phyloP scores from a whole-genome alignment of 1,140 invertebrate species.

The Hetaerina americana region DNA sequence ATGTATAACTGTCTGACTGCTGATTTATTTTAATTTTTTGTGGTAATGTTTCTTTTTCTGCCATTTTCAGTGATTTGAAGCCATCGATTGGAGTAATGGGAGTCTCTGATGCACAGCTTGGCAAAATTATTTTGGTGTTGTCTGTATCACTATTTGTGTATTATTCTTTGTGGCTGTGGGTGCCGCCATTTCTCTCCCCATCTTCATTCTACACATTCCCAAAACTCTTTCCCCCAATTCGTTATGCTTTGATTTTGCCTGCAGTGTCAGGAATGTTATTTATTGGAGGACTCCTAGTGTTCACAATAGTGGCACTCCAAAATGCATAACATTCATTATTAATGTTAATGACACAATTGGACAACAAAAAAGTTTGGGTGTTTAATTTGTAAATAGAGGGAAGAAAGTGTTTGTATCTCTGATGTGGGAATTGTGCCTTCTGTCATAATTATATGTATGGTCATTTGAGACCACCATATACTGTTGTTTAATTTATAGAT shows the following conservation, averaged over 20 bases:
- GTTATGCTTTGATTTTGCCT: constrained; percentile 43
- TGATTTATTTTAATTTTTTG: neutral
- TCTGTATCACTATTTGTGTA: constrained; percentile 41
- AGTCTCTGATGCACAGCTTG: constrained; percentile 18
- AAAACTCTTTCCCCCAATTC: constrained; percentile 40
- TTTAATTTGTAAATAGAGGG: too few relatives aligned
- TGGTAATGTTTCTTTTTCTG: neutral
- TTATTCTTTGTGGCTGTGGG: constrained; percentile 52
- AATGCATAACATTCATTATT: too few relatives aligned
- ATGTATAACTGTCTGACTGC: too few relatives aligned
- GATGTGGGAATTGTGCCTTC: too few relatives aligned
- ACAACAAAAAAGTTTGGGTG: too few relatives aligned
- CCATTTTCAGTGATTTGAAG: neutral
- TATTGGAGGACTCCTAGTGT: constrained; percentile 46
- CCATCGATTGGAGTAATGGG: too few relatives aligned
- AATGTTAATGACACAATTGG: too few relatives aligned
- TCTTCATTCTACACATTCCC: constrained; percentile 28
- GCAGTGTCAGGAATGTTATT: constrained; percentile 45
- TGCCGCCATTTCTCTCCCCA: constrained; percentile 43
- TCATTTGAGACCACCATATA: too few relatives aligned
- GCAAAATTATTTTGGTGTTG: constrained; percentile 40
- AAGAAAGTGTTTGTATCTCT: too few relatives aligned
- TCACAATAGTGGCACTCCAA: constrained; percentile 31
- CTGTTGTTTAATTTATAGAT: too few relatives aligned
- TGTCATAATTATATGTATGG: too few relatives aligned